Base-by-base conservation (phyloP, 2,888 invertebrate species). In the Lysandra coridon region DNA sequence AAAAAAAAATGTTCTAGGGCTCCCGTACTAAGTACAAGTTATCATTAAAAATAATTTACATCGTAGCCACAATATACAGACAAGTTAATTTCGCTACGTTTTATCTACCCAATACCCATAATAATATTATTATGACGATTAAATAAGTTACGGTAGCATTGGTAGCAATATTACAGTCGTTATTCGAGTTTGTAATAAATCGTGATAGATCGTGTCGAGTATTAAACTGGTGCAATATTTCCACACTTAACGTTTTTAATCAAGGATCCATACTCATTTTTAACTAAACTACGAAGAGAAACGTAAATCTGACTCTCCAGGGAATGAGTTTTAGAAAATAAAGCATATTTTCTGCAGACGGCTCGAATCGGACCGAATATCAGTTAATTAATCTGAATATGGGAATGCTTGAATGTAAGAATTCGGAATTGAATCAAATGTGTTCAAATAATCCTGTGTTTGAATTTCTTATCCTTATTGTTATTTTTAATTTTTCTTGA, bases 321-420 rank as follows among this genome's bases (percentile, higher is more conserved):
- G 37, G 37, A 69, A 69, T 69, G 33, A 37, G 69, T 37, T 37
- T 69, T 69, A 33, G 69, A 14, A 69, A 69, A 69, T 69, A 69
- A 69, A 64, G 64, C 64, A 64, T 69, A 33, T 37, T 33, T 33
- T 37, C 33, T 33, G 69, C 69, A 69, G 69, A 69, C 14, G 33
- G 5, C 33, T 69, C 33, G 4, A 33, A 69, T 69, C 17, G 17
- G 33, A 1, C 33, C 14, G 69, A 33, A 69, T 69, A 69, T 69
- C 69, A 33, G 69, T 69, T 69, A 69, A 69, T 69, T 69, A 69
- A 69, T 69, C 10, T 33, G 33, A 33, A 69, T 69, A 69, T 7
- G 69, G 69, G 33, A 37, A 1, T 33, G 12, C 30, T 64, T 64
- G 17, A 69, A 69, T 33, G 33, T 69, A 69, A 33, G 33, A 69